phyloP scores from a whole-genome alignment of 2,797 vertebrate species.

The Pagetopsis macropterus region DNA sequence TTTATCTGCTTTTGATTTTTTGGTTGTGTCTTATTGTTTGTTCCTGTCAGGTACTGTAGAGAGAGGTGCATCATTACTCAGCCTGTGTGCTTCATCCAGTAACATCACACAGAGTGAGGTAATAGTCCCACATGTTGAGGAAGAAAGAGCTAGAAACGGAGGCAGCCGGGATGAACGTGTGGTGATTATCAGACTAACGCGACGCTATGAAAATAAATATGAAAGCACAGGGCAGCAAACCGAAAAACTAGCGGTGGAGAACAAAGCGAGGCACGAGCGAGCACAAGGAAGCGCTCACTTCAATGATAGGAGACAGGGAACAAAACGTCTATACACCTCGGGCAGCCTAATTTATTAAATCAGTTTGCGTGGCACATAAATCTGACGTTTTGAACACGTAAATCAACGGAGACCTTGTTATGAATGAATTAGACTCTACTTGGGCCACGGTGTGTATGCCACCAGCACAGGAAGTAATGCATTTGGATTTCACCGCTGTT shows the following conservation, averaged over 20 bases:
- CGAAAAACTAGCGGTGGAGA: background rate
- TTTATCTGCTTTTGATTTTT: background rate
- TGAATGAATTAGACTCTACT: background rate
- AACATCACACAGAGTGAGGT: slow-evolving; percentile 41
- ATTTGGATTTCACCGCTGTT: background rate
- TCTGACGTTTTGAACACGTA: background rate
- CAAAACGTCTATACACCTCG: background rate
- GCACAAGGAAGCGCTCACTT: background rate
- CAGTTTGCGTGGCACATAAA: background rate
- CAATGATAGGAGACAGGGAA: slow-evolving; percentile 8
- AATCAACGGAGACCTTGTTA: background rate
- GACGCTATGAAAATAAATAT: slow-evolving; percentile 17
- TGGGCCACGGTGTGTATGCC: background rate
- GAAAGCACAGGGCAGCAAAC: slow-evolving; percentile 18
- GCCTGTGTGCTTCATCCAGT: slow-evolving; percentile 26
- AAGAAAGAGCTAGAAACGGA: slow-evolving; percentile 6
- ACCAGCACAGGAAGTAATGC: background rate
- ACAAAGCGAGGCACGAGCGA: background rate
- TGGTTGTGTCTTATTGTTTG: slow-evolving; percentile 18
- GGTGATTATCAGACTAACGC: slow-evolving; percentile 33
- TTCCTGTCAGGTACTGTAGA: slow-evolving; percentile 19
- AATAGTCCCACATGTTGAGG: slow-evolving; percentile 25
- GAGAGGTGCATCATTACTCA: slow-evolving; percentile 21
- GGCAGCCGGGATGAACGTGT: background rate
- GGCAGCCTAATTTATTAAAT: background rate